A percentile compares a stretch with the other conserved stretches of the same genome.
phyloP scores from a whole-genome alignment of 1,140 invertebrate genomes.

The Drosophila funebris region DNA sequence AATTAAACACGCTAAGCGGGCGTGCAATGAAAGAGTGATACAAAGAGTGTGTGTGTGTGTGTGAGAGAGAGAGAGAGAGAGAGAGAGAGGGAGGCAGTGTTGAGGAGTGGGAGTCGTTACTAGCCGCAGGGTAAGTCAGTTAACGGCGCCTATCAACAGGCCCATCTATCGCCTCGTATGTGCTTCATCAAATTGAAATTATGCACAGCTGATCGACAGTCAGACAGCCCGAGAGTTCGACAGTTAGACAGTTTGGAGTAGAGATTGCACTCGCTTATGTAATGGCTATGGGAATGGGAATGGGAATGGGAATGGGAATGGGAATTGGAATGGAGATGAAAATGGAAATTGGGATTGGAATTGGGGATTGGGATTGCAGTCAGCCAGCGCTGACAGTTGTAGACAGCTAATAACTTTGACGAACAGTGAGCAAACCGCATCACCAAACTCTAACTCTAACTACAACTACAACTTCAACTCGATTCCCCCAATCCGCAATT shows the following conservation, averaged over 20 bases:
- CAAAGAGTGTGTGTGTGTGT: not conserved
- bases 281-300: constrained; percentile 47
- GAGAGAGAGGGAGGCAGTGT: not conserved
- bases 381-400: constrained; percentile 64
- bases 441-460: constrained; percentile 2
- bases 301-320: constrained; percentile 14
- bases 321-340: constrained; percentile 25
- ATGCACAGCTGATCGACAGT: constrained; percentile 70
- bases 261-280: constrained; percentile 61
- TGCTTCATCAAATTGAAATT: constrained; percentile 80
- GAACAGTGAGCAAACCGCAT: constrained; percentile 54
- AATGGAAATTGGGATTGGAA: constrained; percentile 16
- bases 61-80: not conserved
- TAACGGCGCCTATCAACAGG: constrained; percentile 66
- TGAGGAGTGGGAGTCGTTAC: constrained; percentile 21
- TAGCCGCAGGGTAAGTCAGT: constrained; percentile 56
- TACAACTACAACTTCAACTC: not conserved
- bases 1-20: constrained; percentile 53
- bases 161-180: constrained; percentile 70
- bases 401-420: constrained; percentile 76
- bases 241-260: constrained; percentile 10
- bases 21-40: not conserved
- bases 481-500: not conserved
- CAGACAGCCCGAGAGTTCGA: constrained; percentile 57
- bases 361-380: constrained; percentile 9